These are phyloP conservation scores for Tauraco hartlaubi DNA, from an alignment of 2,797 vertebrate genomes.

Conservation along the genomic window DNA sequence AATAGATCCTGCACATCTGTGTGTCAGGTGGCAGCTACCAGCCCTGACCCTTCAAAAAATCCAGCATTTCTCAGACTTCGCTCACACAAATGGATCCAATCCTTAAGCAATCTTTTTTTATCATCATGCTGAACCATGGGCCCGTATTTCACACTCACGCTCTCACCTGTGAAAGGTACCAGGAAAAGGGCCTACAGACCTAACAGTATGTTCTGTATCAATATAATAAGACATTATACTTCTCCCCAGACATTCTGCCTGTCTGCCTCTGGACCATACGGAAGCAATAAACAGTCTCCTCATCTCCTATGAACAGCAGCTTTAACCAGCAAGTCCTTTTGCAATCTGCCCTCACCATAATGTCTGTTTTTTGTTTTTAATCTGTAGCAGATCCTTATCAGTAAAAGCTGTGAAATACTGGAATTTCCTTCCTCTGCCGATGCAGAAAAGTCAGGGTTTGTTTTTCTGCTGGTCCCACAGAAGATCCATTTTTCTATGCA, in stretches of 20 bases:
- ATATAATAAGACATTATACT: background rate
- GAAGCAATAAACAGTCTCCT: conserved; percentile 58
- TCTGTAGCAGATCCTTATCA: conserved; percentile 62
- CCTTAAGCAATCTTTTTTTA: background rate
- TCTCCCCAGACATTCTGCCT: conserved; percentile 32
- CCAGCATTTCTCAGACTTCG: background rate
- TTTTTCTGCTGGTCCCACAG: background rate
- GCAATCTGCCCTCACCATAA: conserved; percentile 67
- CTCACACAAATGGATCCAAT: background rate
- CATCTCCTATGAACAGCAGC: conserved; percentile 59
- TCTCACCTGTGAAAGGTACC: background rate
- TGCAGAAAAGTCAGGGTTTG: background rate
- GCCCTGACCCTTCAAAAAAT: background rate
- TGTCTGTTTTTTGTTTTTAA: conserved; percentile 56
- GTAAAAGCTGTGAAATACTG: conserved; percentile 61
- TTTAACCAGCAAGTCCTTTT: conserved; percentile 66
- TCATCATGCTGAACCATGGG: background rate
- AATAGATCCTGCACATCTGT: background rate
- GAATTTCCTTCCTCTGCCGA: conserved; percentile 17
- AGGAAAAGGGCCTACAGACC: background rate
- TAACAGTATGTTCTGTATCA: background rate
- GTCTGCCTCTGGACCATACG: conserved; percentile 54
- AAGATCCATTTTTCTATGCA: background rate
- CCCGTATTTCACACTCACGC: background rate
- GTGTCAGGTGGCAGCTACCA: background rate